Base-by-base conservation (phyloP, 2,888 invertebrate genomes). In the Pollenia amentaria region DNA sequence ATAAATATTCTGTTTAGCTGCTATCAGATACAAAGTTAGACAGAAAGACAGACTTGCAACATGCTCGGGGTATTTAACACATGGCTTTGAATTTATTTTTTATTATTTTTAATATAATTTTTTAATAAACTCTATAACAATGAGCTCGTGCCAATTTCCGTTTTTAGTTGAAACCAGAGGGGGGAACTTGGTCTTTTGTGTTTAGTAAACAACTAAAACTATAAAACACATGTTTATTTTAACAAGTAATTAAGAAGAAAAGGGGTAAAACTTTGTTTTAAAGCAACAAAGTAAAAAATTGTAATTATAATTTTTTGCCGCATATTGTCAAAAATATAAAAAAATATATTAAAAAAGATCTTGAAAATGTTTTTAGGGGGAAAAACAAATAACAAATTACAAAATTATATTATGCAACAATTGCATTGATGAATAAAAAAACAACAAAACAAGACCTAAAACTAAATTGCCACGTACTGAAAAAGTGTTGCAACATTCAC, bases 61-160 rank as follows among this genome's bases (percentile, higher is more conserved):
- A 62, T 51, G 51, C 29, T 69, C 40, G 67, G 57, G 18, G 40
- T 57, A 72, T 42, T 70, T 69, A n/a, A 46, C 60, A 72, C 72
- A 77, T 55, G 69, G 40, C 64, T 42, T 8, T 73, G 42, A 29
- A 69, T 42, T 48, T 69, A 55, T 64, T 55, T 48, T 64, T 53
- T 62, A 60, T 57, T 65, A 77, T 64, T 51, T 44, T 57, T 69
- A 65, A 65, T 67, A 29, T 55, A 69, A 40, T 62, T 65, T 57
- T 65, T 38, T 21, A 57, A 46, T 38, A 44, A 82, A 82, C 53
- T 72, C 21, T 12, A 46, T 55, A 84, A 62, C 44, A 79, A 53
- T 44, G 8, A 84, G 67, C 87, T 73, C 87, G 87, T 87, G 87
- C 80, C 87, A 81, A 84, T 87, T 87, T 87, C 87, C 87, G 76